Evolutionary conservation across 2,113 vertebrate species (phyloP), one percentile per base, ranked within the genome.

Genomic region (Sander lucioperca): DNA sequence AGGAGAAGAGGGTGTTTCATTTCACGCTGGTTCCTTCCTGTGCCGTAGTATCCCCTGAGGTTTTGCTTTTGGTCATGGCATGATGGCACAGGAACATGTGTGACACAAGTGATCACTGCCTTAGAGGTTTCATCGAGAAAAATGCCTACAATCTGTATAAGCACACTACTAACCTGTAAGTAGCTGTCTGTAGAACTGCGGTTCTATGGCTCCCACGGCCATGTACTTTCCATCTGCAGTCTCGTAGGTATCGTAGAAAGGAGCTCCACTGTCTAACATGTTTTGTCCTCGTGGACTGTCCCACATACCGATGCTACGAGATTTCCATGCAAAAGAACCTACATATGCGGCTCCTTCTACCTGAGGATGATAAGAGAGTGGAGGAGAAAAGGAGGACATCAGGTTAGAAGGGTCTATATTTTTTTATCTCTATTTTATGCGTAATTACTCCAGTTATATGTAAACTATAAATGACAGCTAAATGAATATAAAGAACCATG

Each of bases 281-380:
- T 99, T 99, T 89, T 98, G 86, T 15, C 98, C 98, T 23, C 95
- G 93, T 2, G 95, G 74, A 2, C 84, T 88, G 16, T 83, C 87
- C 98, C 97, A 99, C 69, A 98, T 2, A 3, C 96, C 96, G 0
- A 79, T 0, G 12, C 79, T 80, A 54, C 89, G 86, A 11, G 96
- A 95, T 61, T 97, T 97, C 98, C 98, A 99, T n/a, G 98, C 53
- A 86, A 98, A 99, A 54, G 98, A 98, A 67, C 98, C 96, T 11
- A 97, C 67, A 73, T 99, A 99, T 0, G 97, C 97, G 1, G 94
- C 79, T 79, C 98, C 98, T 95, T 99, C 98, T 21, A 98, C 97
- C 98, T 99, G 67, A 59, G 19, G 57, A 67, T 0, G 51, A 18
- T 2, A 5, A 62, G 59, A 62, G 14, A 61, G 23, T 33, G 21